Evolutionary conservation across 2,797 vertebrate species (phyloP).

Genomic region (Steatocranus sp.): DNA sequence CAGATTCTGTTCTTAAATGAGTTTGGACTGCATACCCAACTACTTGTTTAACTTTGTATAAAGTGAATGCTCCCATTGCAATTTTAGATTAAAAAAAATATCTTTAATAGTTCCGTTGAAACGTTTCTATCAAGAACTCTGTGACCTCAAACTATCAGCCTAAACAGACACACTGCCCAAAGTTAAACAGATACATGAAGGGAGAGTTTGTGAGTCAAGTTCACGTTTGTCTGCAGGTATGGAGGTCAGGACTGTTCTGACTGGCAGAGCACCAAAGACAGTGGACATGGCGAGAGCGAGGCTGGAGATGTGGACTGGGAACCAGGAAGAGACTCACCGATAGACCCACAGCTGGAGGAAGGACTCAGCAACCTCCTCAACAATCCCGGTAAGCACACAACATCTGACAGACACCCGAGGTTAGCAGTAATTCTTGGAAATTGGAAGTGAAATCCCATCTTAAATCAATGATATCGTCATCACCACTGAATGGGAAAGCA

Average conservation of each 20-base stretch:
- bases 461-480: neutral
- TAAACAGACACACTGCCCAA: neutral
- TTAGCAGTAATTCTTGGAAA: neutral
- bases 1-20: neutral
- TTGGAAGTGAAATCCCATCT: neutral
- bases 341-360: constrained; percentile 85
- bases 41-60: neutral
- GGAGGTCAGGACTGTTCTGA: constrained; percentile 78
- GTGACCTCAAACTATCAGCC: neutral
- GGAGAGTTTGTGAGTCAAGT: neutral
- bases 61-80: neutral
- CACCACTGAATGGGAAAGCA: neutral
- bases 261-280: constrained; percentile 85
- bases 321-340: constrained; percentile 78
- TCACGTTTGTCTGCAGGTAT: constrained; percentile 63
- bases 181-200: neutral
- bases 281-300: constrained; percentile 85
- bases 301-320: constrained; percentile 84
- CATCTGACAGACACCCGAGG: neutral
- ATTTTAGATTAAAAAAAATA: neutral
- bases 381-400: constrained; percentile 71
- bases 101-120: neutral
- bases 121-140: neutral
- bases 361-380: constrained; percentile 79
- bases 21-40: neutral